Base-by-base conservation (phyloP, 2,797 vertebrate genomes). In the Mastacembelus armatus region DNA sequence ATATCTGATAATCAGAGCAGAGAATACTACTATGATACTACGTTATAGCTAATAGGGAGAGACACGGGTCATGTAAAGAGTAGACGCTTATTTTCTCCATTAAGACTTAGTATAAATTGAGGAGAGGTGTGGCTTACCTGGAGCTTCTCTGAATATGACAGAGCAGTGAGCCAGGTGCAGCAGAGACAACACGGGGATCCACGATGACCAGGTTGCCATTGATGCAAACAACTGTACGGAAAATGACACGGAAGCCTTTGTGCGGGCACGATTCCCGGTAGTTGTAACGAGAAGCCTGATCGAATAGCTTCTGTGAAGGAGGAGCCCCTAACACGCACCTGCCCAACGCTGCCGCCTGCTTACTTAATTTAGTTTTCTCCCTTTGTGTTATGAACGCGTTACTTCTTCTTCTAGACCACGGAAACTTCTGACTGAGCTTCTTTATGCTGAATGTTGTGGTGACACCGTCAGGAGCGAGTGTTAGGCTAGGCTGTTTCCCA, bases 91-190 rank as follows among this genome's bases (percentile, higher is more conserved):
- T n/a, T n/a, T n/a, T n/a, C n/a, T n/a, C n/a, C n/a, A n/a, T n/a
- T n/a, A n/a, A n/a, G n/a, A n/a, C 35, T 51, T 24, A 42, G 16
- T 43, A n/a, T 18, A 16, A 11, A 14, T 2, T 18, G 39, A 51
- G 39, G 4, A 18, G 29, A 70, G 50, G 67, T 55, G 74, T 52
- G 51, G 44, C 47, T 79, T 84, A 92, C 91, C 92, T 83, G 87
- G 48, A 50, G 55, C 30, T 9, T 55, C 73, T 66, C 82, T 80
- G 67, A 51, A 36, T 35, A 54, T 40, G 21, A 77, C 74, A 10
- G 67, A 74, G 33, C 87, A 82, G 52, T 61, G 65, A 27, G 60
- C 62, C 44, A 90, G 26, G 60, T 80, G 86, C 21, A 89, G 57
- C 36, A 92, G 57, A 9, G 54, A 43, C 63, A 91, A 56, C 52